Evolutionary conservation across 2,797 vertebrate species (phyloP).

Genomic region (Euthynnus affinis): DNA sequence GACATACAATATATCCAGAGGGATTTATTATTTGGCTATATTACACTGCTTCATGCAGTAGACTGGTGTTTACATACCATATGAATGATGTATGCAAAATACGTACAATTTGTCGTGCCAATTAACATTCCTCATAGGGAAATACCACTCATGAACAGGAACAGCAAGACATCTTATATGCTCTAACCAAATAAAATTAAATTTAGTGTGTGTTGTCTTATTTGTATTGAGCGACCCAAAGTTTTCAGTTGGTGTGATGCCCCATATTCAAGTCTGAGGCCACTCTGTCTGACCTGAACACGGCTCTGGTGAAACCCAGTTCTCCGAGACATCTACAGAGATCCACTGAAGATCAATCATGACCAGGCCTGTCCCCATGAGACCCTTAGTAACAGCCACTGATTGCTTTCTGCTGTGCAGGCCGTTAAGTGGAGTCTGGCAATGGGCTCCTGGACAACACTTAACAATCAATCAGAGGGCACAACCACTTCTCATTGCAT

Average conservation of each 20-base stretch:
- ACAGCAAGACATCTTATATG: conserved; percentile 35
- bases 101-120: conserved; percentile 59
- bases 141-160: conserved; percentile 27
- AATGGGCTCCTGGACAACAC: conserved; percentile 89
- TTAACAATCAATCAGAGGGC: conserved; percentile 90
- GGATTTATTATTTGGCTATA: conserved; percentile 66
- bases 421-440: conserved; percentile 87
- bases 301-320: conserved; percentile 71
- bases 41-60: conserved; percentile 48
- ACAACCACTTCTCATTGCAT: conserved; percentile 81
- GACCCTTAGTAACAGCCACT: conserved; percentile 88
- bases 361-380: conserved; percentile 82
- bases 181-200: conserved; percentile 36
- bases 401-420: conserved; percentile 88
- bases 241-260: conserved; percentile 57
- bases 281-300: conserved; percentile 68
- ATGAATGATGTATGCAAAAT: conserved; percentile 69
- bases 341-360: conserved; percentile 87
- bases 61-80: conserved; percentile 55
- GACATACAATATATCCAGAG: conserved; percentile 65
- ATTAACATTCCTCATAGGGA: conserved; percentile 52
- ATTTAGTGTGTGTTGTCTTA: conserved; percentile 31
- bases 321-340: conserved; percentile 83
- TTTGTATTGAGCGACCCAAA: conserved; percentile 49
- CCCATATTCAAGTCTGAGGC: conserved; percentile 61